Conservation (phyloP, 2,888 invertebrate genomes). For the Julus scandinavius region DNA sequence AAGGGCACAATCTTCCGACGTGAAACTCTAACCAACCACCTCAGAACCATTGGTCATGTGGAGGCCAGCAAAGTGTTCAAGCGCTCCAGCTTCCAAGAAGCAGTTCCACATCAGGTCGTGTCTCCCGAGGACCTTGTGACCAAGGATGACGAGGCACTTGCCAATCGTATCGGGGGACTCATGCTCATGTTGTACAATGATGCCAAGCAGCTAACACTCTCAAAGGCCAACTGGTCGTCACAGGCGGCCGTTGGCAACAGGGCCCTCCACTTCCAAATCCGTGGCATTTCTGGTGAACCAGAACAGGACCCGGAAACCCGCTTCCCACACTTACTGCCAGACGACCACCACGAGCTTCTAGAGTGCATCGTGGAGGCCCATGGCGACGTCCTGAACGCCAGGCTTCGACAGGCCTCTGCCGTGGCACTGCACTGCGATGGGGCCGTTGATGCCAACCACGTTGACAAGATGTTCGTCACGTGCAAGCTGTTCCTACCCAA, state of each 20-base stretch:
- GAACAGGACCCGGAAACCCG: neutral
- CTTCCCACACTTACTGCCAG: neutral
- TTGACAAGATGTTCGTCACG: neutral
- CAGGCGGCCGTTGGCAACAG: neutral
- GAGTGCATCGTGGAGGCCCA: constrained; percentile 10
- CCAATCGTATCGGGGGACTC: constrained; percentile 7
- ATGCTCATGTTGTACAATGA: constrained; percentile 24
- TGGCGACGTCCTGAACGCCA: neutral
- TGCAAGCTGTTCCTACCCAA: neutral
- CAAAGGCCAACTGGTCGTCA: neutral
- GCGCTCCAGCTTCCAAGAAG: constrained; percentile 4
- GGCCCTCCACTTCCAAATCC: neutral
- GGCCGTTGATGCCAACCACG: neutral
- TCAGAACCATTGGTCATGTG: neutral
- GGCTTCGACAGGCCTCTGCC: neutral
- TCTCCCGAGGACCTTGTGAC: neutral
- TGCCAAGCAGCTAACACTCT: constrained; percentile 20
- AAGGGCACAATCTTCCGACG: neutral
- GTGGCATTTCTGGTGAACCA: neutral
- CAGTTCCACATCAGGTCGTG: neutral
- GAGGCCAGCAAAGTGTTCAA: constrained; percentile 28
- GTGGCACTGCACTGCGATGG: constrained; percentile 3
- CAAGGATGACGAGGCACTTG: neutral
- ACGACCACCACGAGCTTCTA: constrained; percentile 15
- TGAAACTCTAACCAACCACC: constrained; percentile 25